phyloP scores from a whole-genome alignment of 2,113 vertebrate genomes.

The Salvelinus namaycush region DNA sequence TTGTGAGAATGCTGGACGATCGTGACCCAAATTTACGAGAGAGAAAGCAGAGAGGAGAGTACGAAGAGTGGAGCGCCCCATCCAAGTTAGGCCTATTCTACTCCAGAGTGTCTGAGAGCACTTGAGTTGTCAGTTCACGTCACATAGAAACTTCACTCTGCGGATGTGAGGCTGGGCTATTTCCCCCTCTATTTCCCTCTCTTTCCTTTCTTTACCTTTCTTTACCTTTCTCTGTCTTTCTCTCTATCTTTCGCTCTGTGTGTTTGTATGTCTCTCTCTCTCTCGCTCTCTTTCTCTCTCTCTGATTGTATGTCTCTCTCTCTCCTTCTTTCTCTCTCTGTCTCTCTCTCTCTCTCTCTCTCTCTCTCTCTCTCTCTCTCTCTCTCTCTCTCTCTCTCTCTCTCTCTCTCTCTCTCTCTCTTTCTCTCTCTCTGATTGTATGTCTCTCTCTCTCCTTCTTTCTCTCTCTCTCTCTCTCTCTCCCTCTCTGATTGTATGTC shows the following conservation, averaged over 20 bases:
- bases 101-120: conserved; percentile 30
- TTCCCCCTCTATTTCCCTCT: background rate
- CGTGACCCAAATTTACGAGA: conserved; percentile 33
- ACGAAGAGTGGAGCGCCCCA: conserved; percentile 22
- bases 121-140: conserved; percentile 57
- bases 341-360: background rate
- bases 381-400: too few relatives aligned
- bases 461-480: background rate
- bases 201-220: too few relatives aligned
- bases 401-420: background rate
- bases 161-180: conserved; percentile 22
- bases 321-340: conserved; percentile 11
- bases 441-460: background rate
- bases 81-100: conserved; percentile 31
- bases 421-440: background rate
- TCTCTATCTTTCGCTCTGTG: background rate
- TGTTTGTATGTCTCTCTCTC: background rate
- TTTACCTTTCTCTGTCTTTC: too few relatives aligned
- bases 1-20: conserved; percentile 60
- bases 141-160: conserved; percentile 38
- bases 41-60: background rate
- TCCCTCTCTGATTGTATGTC: too few relatives aligned
- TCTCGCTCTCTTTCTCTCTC: background rate
- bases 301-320: background rate
- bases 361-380: background rate